phyloP scores from a whole-genome alignment of 2,113 vertebrate genomes.

The Megalops atlanticus region DNA sequence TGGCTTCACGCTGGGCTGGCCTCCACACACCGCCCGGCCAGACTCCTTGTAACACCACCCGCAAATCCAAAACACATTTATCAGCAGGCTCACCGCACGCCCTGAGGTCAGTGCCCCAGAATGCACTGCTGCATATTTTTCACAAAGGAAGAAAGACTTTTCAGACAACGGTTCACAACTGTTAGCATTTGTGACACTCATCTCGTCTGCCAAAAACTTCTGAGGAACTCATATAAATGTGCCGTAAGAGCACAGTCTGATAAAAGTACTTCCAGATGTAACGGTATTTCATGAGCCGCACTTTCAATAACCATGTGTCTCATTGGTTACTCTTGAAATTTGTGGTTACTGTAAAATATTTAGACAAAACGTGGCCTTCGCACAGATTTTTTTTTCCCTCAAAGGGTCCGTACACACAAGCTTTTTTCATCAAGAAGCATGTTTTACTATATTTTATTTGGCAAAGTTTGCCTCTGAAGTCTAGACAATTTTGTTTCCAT shows the following conservation, averaged over 20 bases:
- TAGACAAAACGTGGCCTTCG: background rate
- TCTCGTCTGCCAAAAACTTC: background rate
- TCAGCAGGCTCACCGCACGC: background rate
- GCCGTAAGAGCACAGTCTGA: background rate
- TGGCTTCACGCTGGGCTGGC: background rate
- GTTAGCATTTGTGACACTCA: background rate
- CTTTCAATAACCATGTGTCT: background rate
- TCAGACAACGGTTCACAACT: background rate
- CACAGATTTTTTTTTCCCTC: background rate
- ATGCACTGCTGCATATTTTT: background rate
- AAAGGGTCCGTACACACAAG: background rate
- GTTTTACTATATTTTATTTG: background rate
- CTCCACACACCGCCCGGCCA: background rate
- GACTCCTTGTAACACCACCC: background rate
- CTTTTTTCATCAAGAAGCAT: background rate
- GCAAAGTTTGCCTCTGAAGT: background rate
- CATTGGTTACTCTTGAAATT: too few relatives aligned
- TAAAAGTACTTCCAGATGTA: background rate
- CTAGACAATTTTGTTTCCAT: background rate
- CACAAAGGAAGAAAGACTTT: background rate
- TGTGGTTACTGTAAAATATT: background rate
- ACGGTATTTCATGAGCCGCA: background rate
- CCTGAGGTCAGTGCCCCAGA: background rate
- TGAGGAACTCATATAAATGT: background rate
- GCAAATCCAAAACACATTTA: background rate